Evolutionary conservation across 2,113 vertebrate species (phyloP), one percentile per base, ranked within the genome.

Genomic region (Neoarius graeffei): DNA sequence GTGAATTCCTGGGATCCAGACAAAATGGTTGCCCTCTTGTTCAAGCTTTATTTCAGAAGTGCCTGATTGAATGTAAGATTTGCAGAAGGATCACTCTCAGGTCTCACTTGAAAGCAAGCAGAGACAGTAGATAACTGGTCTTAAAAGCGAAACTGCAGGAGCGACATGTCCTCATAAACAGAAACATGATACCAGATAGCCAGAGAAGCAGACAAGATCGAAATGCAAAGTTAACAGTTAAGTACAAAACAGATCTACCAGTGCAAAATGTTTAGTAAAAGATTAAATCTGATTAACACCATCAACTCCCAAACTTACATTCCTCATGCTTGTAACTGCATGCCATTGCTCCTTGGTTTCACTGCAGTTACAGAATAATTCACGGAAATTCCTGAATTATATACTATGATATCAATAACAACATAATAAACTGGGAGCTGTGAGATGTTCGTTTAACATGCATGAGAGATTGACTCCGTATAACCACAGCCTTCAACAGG

Each of bases 31-130:
- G 90, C 69, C 89, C 79, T 91, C 89, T 92, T 93, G 90, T 93
- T 93, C 92, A 92, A 93, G 93, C 91, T 93, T 94, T 93, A 94
- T 94, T 94, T 93, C 92, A 83, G 64, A 79, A 67, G 67, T 66
- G 85, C 71, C 86, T 84, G 92, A 93, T 85, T 87, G 88, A 92
- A 94, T 93, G 90, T 86, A 85, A 86, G 30, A 83, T 93, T 91
- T 87, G 81, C 54, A 73, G 62, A 92, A 85, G 88, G 86, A 89
- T 92, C 71, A 76, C 62, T 64, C 81, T 89, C 54, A 59, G 74
- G 84, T 52, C 1, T 50, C 86, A 94, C 93, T 93, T 95, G 92
- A 94, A 95, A 95, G 94, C 85, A 71, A 30, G 85, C 81, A 48
- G 81, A 91, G 88, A 91, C 91, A 91, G 89, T 89, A 92, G 93